Conservation (phyloP, 2,113 vertebrate genomes). For the Antechinus flavipes region DNA sequence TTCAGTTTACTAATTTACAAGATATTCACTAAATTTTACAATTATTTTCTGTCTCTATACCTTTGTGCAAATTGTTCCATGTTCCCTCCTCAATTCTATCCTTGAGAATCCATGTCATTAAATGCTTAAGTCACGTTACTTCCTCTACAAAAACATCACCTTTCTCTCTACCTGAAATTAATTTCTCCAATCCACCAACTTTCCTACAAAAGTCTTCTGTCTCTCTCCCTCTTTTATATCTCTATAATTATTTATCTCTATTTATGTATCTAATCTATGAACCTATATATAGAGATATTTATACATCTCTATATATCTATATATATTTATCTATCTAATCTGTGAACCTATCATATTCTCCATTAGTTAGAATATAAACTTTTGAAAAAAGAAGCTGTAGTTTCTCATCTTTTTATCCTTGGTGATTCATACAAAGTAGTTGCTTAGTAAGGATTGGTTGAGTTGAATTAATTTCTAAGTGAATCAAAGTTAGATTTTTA, state of each 20-base stretch:
- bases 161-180: background rate
- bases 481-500: background rate
- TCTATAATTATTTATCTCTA: no score
- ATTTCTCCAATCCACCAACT: background rate
- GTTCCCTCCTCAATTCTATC: background rate
- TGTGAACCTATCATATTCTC: background rate
- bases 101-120: background rate
- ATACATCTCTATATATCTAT: no score
- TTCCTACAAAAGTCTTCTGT: background rate
- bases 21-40: background rate
- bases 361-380: background rate
- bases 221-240: no score
- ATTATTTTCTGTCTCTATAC: background rate
- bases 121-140: background rate
- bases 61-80: background rate
- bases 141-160: background rate
- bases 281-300: no score
- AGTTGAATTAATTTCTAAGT: background rate
- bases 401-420: background rate
- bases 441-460: background rate
- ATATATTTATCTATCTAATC: no score
- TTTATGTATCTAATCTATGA: no score
- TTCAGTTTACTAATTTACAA: background rate
- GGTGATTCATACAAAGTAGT: background rate
- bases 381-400: background rate